Percentiles rank a stretch among this genome's conserved stretches.
Evolutionary conservation across 2,888 invertebrate species (phyloP).

Genomic region (Heliconius cydno): DNA sequence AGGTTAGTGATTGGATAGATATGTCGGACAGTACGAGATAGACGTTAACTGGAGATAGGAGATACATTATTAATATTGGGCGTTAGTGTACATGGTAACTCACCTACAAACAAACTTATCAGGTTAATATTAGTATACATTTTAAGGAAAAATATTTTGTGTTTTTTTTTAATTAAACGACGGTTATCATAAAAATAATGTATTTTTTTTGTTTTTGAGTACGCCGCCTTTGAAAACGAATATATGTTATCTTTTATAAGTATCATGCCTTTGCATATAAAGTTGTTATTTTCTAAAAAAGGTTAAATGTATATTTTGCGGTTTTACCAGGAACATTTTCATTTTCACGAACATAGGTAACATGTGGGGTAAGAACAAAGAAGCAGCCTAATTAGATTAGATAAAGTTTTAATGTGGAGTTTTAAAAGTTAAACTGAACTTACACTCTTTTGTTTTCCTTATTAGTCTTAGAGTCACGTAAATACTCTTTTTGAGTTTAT

Average conservation of each 20-base stretch:
- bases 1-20: too few relatives aligned
- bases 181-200: too few relatives aligned
- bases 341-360: not conserved
- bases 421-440: conserved; percentile 23
- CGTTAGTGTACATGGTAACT: too few relatives aligned
- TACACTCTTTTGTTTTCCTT: conserved; percentile 21
- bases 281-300: not conserved
- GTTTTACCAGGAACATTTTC: not conserved
- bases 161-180: too few relatives aligned
- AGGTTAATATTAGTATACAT: too few relatives aligned
- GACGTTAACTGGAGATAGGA: too few relatives aligned
- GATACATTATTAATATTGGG: too few relatives aligned
- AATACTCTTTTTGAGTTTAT: not conserved
- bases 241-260: not conserved
- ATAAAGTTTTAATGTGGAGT: conserved; percentile 24
- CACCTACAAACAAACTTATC: too few relatives aligned
- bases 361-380: not conserved
- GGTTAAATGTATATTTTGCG: not conserved
- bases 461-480: conserved; percentile 19
- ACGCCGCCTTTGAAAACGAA: too few relatives aligned
- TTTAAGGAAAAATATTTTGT: too few relatives aligned
- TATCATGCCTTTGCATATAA: not conserved
- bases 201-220: too few relatives aligned
- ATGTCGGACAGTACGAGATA: too few relatives aligned
- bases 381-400: conserved; percentile 32